Base-by-base conservation (phyloP, 2,797 vertebrate species). In the Hoplostethus atlanticus region DNA sequence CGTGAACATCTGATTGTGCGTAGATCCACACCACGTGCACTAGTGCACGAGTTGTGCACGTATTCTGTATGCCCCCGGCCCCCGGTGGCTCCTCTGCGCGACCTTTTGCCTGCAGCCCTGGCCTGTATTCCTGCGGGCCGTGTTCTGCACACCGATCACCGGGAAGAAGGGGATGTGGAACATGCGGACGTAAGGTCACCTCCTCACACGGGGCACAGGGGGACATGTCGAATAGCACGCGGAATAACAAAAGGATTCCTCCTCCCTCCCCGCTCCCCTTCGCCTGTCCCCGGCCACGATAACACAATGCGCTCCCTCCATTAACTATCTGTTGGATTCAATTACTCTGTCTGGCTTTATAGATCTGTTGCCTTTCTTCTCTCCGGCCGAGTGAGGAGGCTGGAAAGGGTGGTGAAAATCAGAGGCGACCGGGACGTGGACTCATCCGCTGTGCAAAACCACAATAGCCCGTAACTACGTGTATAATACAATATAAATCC, bases 171-270 rank as follows among this genome's bases (percentile, higher is more conserved):
- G 57, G 66, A 79, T 64, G 87, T 82, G 82, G 64, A 86, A 89
- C 89, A 91, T 16, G 85, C 66, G 34, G 83, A 90, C 78, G 67
- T 90, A 89, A 91, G 88, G 91, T 93, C 92, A 92, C 91, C 90
- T 89, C 82, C 73, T 80, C 89, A 80, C 82, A 76, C 71, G 12
- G 25, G 79, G 76, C 85, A 83, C 47, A 25, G 9, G 21, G 91
- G 88, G 89, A 91, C 87, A 77, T 84, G 89, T 84, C 5, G 71
- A 67, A 81, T 47, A 54, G 84, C 79, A 60, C 61, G 10, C 79
- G 1, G 91, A 92, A 92, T 93, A 84, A 80, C 88, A 89, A 93
- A 86, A 85, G 47, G 77, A 79, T 58, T 46, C 47, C 4, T 28
- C 60, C 53, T 3, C 66, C 4, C 25, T 11, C 36, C 64, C 10